Base-by-base conservation (phyloP, 2,888 invertebrate genomes). In the Stegophylla sp. region DNA sequence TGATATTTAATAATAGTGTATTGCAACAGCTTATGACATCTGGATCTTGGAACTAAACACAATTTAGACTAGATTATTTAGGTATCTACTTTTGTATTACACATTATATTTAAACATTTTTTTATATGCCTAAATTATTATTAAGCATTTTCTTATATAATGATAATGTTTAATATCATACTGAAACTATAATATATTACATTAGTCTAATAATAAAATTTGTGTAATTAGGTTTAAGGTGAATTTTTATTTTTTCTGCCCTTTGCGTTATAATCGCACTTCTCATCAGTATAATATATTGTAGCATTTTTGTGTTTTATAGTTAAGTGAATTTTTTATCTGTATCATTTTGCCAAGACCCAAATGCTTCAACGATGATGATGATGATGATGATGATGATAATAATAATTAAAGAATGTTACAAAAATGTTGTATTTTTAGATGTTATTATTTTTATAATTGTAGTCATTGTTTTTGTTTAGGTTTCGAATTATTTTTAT, bases 221-320 rank as follows among this genome's bases (percentile, higher is more conserved):
- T 48, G 13, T 71, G 61, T 79, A 79, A n/a, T 79, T 79, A 79
- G 79, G 51, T 79, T 71, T 79, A 77, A 77, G 77, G 56, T 77
- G 67, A 77, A 69, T 69, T 79, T 71, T 71, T 67, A 45, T 28
- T 77, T 79, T 48, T 76, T 79, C n/a, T 61, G 48, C 26, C 61
- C 69, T 71, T 23, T 56, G 17, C 51, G 48, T 71, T 61, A 56
- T 69, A 48, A 59, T 61, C 9, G 59, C 34, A 34, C 51, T 34
- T 66, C 20, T 41, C 45, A 61, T 79, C 63, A 71, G 59, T 79
- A 51, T 48, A n/a, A n/a, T n/a, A 61, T 79, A 56, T 77, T 48
- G 3, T 51, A 61, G 45, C 59, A 28, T 59, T 48, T 76, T 67
- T 45, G 43, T 43, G 66, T 53, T 69, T 48, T 56, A 56, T 12